These are phyloP conservation scores for Nasonovia ribisnigri DNA, from an alignment of 2,888 invertebrate species.

Conservation along the genomic window DNA sequence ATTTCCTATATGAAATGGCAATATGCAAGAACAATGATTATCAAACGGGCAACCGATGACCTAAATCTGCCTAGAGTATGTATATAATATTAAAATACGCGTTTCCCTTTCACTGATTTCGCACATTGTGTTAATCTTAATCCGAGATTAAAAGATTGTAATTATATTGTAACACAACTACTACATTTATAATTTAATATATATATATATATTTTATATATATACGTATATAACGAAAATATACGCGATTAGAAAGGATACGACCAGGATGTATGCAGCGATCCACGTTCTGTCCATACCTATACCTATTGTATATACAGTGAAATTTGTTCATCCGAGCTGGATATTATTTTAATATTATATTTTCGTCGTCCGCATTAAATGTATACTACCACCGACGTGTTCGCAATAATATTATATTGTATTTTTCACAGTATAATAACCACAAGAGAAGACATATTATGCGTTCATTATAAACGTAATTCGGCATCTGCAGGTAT, in stretches of 20 bases:
- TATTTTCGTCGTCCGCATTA: not conserved
- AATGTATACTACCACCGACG: not conserved
- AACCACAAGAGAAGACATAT: not conserved
- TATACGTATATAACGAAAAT: not conserved
- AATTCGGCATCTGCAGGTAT: not conserved
- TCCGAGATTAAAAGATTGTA: conserved; percentile 36
- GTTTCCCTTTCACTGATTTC: conserved; percentile 55
- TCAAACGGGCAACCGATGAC: conserved; percentile 33
- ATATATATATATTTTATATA: too few species aligned
- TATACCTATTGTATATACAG: not conserved
- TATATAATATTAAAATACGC: conserved; percentile 19
- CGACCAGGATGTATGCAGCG: not conserved
- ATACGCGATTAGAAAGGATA: conserved; percentile 53
- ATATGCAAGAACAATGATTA: conserved; percentile 25
- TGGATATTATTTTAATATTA: not conserved
- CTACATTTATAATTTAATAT: too few species aligned
- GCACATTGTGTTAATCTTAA: conserved; percentile 31
- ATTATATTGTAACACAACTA: conserved; percentile 41
- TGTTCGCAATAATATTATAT: not conserved
- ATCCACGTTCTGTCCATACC: not conserved
- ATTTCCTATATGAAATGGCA: not conserved
- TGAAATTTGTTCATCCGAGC: conserved; percentile 35
- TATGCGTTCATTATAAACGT: not conserved
- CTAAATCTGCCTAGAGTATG: not conserved
- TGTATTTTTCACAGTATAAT: not conserved